These are phyloP conservation scores for Neodiprion fabricii DNA, from an alignment of 1,140 invertebrate species.

Conservation along the genomic window DNA sequence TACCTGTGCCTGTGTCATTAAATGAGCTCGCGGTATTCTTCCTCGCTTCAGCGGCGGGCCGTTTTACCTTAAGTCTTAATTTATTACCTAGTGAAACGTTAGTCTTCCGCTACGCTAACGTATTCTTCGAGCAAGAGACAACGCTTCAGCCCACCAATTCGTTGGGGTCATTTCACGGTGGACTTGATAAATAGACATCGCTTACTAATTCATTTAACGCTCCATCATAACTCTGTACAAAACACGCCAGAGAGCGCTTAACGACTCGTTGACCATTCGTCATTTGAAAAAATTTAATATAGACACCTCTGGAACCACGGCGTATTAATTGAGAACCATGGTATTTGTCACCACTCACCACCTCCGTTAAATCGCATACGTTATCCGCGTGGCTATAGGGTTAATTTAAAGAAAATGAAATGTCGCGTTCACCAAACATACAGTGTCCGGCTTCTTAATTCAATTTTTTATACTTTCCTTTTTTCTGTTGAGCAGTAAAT, in stretches of 20 bases:
- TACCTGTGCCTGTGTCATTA: too few species aligned
- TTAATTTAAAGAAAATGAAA: not conserved
- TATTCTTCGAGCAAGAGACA: too few species aligned
- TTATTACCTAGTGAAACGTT: too few species aligned
- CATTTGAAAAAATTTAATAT: slow-evolving; percentile 27
- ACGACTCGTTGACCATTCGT: slow-evolving; percentile 46
- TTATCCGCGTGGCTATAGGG: not conserved
- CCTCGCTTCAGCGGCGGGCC: slow-evolving; percentile 1
- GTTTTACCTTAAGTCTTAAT: not conserved
- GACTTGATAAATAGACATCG: slow-evolving; percentile 51
- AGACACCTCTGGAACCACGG: not conserved
- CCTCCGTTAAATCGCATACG: not conserved
- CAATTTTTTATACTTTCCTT: too few species aligned
- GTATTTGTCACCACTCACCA: slow-evolving; percentile 7
- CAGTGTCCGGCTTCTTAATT: too few species aligned
- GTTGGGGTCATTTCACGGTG: slow-evolving; percentile 1
- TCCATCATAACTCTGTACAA: slow-evolving; percentile 53
- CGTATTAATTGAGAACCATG: not conserved
- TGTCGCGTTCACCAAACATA: too few species aligned
- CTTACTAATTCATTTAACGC: slow-evolving; percentile 49
- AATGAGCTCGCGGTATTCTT: not conserved
- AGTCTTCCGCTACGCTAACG: too few species aligned
- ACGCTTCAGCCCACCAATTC: too few species aligned
- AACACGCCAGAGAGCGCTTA: slow-evolving; percentile 37
- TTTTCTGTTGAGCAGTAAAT: too few species aligned